Evolutionary conservation across 1,140 invertebrate genomes (phyloP).

Genomic region (Cryptotermes secundus): DNA sequence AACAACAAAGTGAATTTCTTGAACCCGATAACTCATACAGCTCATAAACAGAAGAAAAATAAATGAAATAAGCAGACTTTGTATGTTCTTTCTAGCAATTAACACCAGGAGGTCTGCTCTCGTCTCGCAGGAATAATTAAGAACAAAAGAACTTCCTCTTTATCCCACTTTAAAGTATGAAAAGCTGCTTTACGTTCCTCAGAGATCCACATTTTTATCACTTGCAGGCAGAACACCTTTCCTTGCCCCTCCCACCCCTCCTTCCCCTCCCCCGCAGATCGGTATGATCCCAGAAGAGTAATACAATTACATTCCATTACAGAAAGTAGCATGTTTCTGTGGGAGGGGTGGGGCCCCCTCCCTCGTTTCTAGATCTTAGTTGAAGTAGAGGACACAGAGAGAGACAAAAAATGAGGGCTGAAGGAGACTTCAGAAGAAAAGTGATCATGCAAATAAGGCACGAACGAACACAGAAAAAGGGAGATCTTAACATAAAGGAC

Average conservation of each 20-base stretch:
- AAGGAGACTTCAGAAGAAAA: background rate
- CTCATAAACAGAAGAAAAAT: background rate
- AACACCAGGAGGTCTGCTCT: background rate
- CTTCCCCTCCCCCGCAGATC: background rate
- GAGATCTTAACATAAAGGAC: background rate
- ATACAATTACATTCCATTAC: constrained; percentile 15
- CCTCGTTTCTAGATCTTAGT: background rate
- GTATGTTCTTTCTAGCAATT: background rate
- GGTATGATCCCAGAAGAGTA: background rate
- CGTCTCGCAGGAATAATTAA: background rate
- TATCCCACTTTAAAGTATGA: background rate
- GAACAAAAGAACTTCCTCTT: background rate
- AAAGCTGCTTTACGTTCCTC: background rate
- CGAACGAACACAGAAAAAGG: background rate
- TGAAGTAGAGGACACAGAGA: background rate
- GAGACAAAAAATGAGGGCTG: background rate
- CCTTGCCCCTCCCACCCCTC: background rate
- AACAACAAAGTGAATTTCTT: too few relatives aligned
- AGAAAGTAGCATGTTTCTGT: constrained; percentile 2
- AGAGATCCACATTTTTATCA: background rate
- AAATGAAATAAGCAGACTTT: background rate
- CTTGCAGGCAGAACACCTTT: background rate
- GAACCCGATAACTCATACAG: too few relatives aligned
- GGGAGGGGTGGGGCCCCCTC: background rate
- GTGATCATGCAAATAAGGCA: constrained; percentile 13